Percentiles rank a stretch among this genome's conserved stretches.
Evolutionary conservation across 2,797 vertebrate genomes (phyloP).

Genomic region (Poliocrania exsul): DNA sequence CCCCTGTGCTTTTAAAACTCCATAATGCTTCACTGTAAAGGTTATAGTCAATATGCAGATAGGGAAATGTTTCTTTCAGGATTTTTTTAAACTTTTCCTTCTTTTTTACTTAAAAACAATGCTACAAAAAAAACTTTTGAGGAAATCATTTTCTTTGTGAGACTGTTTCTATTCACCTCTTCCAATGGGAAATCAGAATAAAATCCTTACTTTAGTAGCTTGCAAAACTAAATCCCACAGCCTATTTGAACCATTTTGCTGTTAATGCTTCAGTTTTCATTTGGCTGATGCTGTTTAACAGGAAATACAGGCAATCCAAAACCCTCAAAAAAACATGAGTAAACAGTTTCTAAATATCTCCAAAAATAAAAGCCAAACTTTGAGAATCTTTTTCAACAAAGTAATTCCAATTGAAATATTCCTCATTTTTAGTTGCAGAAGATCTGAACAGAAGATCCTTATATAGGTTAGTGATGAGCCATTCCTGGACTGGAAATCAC

Average conservation of each 20-base stretch:
- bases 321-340: accelerated
- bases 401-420: background rate
- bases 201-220: background rate
- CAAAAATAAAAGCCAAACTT: background rate
- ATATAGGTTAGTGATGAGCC: background rate
- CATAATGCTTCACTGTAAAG: background rate
- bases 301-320: background rate
- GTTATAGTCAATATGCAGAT: background rate
- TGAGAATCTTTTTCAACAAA: background rate
- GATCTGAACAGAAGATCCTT: background rate
- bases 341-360: background rate
- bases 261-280: background rate
- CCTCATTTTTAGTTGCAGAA: background rate
- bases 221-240: background rate
- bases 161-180: background rate
- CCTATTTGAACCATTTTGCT: background rate
- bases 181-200: background rate
- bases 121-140: accelerated
- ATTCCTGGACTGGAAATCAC: background rate
- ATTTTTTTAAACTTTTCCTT: accelerated
- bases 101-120: background rate
- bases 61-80: accelerated
- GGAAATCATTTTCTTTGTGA: background rate
- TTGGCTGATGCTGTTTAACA: background rate
- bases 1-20: background rate